phyloP scores from a whole-genome alignment of 1,140 invertebrate species.

The Oppia nitens region DNA sequence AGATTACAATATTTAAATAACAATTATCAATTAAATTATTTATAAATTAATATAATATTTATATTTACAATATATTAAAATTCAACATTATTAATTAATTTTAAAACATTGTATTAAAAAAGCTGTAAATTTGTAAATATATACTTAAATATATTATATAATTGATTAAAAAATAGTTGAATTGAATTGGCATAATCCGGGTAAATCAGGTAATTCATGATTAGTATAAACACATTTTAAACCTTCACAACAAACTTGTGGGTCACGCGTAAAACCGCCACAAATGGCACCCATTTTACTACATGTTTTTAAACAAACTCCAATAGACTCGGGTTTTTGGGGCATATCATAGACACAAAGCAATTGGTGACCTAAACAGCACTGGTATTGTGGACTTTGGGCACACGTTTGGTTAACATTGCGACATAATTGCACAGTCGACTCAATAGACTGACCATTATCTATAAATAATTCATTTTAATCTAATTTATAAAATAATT shows the following conservation, averaged over 20 bases:
- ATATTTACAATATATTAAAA: no score
- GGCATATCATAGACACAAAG: neutral
- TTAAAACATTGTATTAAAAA: no score
- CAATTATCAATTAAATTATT: no score
- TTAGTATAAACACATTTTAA: neutral
- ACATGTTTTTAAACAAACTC: neutral
- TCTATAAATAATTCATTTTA: no score
- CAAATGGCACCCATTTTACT: neutral
- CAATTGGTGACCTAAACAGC: neutral
- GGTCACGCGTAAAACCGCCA: neutral
- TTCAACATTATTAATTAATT: no score
- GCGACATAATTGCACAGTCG: neutral
- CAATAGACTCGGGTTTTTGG: neutral
- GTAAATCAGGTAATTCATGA: neutral
- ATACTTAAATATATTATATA: no score
- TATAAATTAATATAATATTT: no score
- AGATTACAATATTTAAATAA: no score
- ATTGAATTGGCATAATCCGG: neutral
- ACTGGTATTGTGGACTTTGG: neutral
- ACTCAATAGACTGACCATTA: no score
- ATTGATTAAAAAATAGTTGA: no score
- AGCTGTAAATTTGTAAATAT: no score
- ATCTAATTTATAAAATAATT: no score
- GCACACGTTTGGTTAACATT: neutral
- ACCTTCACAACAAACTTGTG: neutral